These are phyloP conservation scores for Pterocles burchelli DNA, from an alignment of 2,113 vertebrate genomes.

Conservation along the genomic window DNA sequence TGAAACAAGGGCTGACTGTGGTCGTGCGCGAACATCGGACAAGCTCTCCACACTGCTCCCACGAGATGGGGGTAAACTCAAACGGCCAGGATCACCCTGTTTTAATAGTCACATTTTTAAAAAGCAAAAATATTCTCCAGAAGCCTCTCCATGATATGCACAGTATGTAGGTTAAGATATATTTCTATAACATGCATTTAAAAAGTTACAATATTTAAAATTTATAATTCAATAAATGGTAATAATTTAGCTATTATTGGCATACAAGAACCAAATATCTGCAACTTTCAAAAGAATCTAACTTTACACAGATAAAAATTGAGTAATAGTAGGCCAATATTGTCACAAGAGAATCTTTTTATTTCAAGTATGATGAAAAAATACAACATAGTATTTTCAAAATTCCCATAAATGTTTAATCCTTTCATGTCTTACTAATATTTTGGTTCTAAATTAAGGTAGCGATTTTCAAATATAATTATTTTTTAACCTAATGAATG, in stretches of 20 bases:
- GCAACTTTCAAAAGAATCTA: background rate
- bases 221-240: background rate
- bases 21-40: slow-evolving; percentile 75
- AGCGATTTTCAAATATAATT: background rate
- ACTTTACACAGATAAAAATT: background rate
- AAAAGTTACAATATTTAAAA: background rate
- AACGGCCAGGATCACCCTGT: slow-evolving; percentile 88
- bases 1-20: slow-evolving; percentile 77
- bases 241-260: background rate
- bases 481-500: background rate
- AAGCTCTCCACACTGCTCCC: slow-evolving; percentile 95
- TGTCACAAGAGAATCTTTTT: background rate
- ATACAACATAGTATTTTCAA: background rate
- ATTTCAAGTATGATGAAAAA: too few relatives aligned
- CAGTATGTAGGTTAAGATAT: background rate
- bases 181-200: background rate
- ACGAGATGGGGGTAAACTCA: slow-evolving; percentile 90
- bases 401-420: background rate
- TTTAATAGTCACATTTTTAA: slow-evolving; percentile 12
- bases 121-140: background rate
- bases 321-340: background rate
- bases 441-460: background rate
- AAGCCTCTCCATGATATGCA: background rate
- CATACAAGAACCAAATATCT: background rate
- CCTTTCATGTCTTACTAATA: background rate